A percentile compares a stretch with the other conserved stretches of the same genome.
Conservation (phyloP, 2,888 invertebrate genomes). For the Elmis aenea region DNA sequence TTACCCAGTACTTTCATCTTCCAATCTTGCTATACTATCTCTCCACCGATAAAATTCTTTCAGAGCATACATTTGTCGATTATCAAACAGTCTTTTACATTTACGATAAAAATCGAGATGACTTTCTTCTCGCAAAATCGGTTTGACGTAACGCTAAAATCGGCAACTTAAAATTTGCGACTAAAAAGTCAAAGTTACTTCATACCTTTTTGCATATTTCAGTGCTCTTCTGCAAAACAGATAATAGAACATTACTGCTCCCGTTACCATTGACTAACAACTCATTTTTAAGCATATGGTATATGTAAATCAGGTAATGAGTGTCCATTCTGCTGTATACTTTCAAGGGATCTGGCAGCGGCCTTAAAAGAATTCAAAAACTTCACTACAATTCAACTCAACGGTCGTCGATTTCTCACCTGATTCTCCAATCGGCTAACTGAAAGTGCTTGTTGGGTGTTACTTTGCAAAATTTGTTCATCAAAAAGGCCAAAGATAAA, state of each 20-base stretch:
- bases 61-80: slow-evolving; percentile 78
- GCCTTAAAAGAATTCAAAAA: slow-evolving; percentile 51
- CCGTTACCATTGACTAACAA: slow-evolving; percentile 63
- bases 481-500: slow-evolving; percentile 71
- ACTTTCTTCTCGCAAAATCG: slow-evolving; percentile 61
- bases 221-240: slow-evolving; percentile 70
- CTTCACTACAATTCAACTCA: neutral
- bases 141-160: slow-evolving; percentile 73
- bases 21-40: slow-evolving; percentile 72
- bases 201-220: slow-evolving; percentile 65
- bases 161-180: too few relatives aligned
- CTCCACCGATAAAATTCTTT: slow-evolving; percentile 82
- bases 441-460: slow-evolving; percentile 87
- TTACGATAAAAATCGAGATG: slow-evolving; percentile 73
- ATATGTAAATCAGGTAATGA: slow-evolving; percentile 88
- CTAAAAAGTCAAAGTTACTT: neutral
- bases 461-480: slow-evolving; percentile 73
- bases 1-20: slow-evolving; percentile 88
- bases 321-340: slow-evolving; percentile 91
- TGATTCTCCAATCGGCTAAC: slow-evolving; percentile 90
- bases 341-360: slow-evolving; percentile 74
- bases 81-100: slow-evolving; percentile 76
- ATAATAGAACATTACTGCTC: slow-evolving; percentile 56
- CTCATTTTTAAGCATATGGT: slow-evolving; percentile 71
- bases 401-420: slow-evolving; percentile 43